Conservation (phyloP, 2,113 vertebrate species). For the Nannobrachium achirus region DNA sequence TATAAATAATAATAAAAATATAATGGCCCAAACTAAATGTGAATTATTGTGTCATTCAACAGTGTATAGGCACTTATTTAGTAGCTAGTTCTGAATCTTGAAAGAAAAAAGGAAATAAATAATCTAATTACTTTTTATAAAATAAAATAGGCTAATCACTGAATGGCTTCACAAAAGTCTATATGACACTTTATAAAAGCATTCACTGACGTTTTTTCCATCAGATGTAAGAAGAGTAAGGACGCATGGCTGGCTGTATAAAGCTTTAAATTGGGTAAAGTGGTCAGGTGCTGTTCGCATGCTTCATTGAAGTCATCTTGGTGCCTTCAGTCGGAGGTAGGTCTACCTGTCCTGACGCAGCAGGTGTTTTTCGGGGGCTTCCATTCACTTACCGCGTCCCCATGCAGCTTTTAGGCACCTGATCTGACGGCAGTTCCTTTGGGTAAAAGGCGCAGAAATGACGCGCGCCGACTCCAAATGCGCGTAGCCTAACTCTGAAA, state of each 20-base stretch:
- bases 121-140: background rate
- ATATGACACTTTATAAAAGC: background rate
- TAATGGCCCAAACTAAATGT: constrained; percentile 4
- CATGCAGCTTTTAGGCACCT: constrained; percentile 11
- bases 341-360: constrained; percentile 1
- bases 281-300: background rate
- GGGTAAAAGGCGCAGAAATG: constrained; percentile 18
- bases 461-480: constrained; percentile 26
- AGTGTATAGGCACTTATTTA: background rate
- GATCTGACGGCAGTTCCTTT: constrained; percentile 17
- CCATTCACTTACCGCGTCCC: constrained; percentile 55
- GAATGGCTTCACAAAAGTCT: constrained; percentile 1
- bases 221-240: background rate
- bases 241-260: background rate
- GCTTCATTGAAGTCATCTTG: constrained; percentile 28
- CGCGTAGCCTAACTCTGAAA: constrained; percentile 10
- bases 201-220: background rate
- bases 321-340: constrained; percentile 25
- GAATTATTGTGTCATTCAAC: constrained; percentile 9
- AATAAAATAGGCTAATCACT: background rate
- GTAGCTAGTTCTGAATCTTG: background rate
- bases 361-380: constrained; percentile 54
- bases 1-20: background rate
- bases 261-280: background rate
- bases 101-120: background rate